Conservation (phyloP, 2,113 vertebrate species). For the Corythornis cristatus region DNA sequence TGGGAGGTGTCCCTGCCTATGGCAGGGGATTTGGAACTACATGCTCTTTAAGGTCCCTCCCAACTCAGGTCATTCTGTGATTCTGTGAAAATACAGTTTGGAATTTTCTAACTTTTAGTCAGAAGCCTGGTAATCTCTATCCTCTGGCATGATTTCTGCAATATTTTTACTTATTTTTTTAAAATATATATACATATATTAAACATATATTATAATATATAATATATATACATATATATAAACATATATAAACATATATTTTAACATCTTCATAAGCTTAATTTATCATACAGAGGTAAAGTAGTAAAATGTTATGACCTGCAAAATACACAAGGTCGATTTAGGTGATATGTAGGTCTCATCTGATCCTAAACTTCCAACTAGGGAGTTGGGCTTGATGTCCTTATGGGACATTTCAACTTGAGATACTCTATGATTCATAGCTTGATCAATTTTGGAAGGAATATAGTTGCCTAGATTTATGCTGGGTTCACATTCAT, state of each 20-base stretch:
- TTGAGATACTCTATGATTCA: not conserved
- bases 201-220: too few species aligned
- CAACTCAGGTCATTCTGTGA: too few species aligned
- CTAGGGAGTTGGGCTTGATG: not conserved
- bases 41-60: too few species aligned
- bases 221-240: too few species aligned
- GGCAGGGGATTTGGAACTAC: too few species aligned
- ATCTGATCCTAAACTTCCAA: not conserved
- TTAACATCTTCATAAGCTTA: not conserved
- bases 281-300: not conserved
- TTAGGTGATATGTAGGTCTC: not conserved
- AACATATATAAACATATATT: not conserved
- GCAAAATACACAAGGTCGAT: not conserved
- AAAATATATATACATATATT: not conserved
- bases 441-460: not conserved
- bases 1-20: too few species aligned
- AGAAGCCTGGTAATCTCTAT: not conserved
- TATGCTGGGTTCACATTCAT: not conserved
- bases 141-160: not conserved
- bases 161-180: not conserved
- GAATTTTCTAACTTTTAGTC: too few species aligned
- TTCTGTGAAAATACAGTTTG: too few species aligned
- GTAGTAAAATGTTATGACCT: not conserved
- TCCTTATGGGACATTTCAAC: not conserved
- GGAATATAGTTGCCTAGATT: not conserved